Conservation (phyloP, 2,113 vertebrate genomes). For the Campylorhamphus procurvoides region DNA sequence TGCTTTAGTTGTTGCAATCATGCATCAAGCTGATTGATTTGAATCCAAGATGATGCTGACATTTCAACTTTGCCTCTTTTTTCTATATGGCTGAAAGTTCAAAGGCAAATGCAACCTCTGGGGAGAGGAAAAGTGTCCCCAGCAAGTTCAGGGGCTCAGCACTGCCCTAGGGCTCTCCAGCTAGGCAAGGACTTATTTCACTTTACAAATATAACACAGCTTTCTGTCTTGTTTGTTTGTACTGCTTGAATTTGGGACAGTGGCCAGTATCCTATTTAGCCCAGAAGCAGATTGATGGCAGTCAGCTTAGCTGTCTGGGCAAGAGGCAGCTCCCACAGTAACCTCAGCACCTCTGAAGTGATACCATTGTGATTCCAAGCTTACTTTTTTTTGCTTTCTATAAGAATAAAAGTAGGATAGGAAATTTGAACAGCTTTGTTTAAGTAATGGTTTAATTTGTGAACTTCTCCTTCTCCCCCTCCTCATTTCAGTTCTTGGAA, state of each 20-base stretch:
- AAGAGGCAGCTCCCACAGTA: background rate
- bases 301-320: constrained; percentile 10
- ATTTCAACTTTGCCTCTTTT: constrained; percentile 34
- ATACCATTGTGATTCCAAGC: background rate
- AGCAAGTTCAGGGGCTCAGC: constrained; percentile 39
- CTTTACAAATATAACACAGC: background rate
- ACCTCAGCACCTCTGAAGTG: background rate
- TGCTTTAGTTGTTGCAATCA: constrained; percentile 57
- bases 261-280: constrained; percentile 3
- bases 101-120: constrained; percentile 61
- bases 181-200: constrained; percentile 5
- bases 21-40: constrained; percentile 73
- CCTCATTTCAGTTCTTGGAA: background rate
- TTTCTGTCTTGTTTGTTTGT: constrained; percentile 25
- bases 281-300: constrained; percentile 1
- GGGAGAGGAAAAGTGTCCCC: constrained; percentile 48
- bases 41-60: constrained; percentile 70
- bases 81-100: constrained; percentile 65
- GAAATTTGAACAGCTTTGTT: background rate
- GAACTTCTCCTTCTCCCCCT: background rate
- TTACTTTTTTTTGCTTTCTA: background rate
- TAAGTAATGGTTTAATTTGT: background rate
- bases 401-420: background rate
- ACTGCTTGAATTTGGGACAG: constrained; percentile 16
- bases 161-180: constrained; percentile 10